These are phyloP conservation scores for Xenentodon cancila DNA, from an alignment of 2,797 vertebrate species.

Conservation along the genomic window DNA sequence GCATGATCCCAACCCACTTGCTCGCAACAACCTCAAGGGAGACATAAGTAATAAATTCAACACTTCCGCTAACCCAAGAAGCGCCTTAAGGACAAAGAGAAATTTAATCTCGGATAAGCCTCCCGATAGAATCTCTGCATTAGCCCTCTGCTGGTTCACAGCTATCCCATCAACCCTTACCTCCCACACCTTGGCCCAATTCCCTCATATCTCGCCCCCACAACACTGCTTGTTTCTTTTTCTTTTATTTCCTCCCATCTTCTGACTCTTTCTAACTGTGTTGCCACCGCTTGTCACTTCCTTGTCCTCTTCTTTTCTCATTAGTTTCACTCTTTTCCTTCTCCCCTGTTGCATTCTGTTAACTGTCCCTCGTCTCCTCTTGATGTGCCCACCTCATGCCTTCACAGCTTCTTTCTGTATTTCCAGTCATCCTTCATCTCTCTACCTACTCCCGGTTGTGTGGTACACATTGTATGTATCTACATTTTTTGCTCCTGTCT, in stretches of 20 bases:
- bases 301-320: conserved; percentile 6
- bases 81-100: conserved; percentile 82
- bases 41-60: conserved; percentile 76
- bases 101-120: conserved; percentile 84
- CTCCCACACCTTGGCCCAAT: conserved; percentile 72
- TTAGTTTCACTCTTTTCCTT: conserved; percentile 12
- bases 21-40: conserved; percentile 64
- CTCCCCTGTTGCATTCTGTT: neutral
- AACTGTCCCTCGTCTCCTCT: conserved; percentile 5
- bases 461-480: conserved; percentile 57
- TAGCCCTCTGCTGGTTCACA: conserved; percentile 74
- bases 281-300: conserved; percentile 17
- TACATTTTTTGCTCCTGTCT: conserved; percentile 58
- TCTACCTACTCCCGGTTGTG: conserved; percentile 39
- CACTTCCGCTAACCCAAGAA: conserved; percentile 78
- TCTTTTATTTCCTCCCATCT: conserved; percentile 8
- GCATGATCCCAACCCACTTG: conserved; percentile 40
- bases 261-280: conserved; percentile 8
- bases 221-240: conserved; percentile 23
- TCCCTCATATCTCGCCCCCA: conserved; percentile 46
- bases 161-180: conserved; percentile 76
- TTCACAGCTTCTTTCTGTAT: conserved; percentile 7
- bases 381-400: conserved; percentile 13
- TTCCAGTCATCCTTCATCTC: conserved; percentile 26
- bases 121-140: conserved; percentile 79